phyloP scores from a whole-genome alignment of 2,888 invertebrate genomes.

The Galeruca laticollis region DNA sequence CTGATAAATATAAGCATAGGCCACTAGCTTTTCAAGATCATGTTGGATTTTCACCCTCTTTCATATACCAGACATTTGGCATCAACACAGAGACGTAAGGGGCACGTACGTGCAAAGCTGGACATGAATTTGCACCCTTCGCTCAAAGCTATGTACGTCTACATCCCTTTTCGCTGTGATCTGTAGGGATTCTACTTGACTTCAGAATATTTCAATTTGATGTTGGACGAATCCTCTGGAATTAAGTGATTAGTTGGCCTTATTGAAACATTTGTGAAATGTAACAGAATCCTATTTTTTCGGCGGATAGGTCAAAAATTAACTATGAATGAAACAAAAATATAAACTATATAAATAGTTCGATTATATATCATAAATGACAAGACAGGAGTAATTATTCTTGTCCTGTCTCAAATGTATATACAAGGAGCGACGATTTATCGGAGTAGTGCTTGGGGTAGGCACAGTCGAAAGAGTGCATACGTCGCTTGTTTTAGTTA shows the following conservation, averaged over 20 bases:
- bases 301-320: neutral
- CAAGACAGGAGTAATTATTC: neutral
- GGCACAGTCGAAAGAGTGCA: no score
- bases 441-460: no score
- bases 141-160: conserved; percentile 47
- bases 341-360: neutral
- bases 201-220: conserved; percentile 21
- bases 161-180: conserved; percentile 28
- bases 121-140: conserved; percentile 59
- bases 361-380: neutral
- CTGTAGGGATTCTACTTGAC: conserved; percentile 19
- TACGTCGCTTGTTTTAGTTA: no score
- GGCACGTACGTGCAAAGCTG: conserved; percentile 57
- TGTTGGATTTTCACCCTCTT: conserved; percentile 62
- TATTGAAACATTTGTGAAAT: conserved; percentile 17
- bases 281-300: neutral
- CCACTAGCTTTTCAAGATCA: conserved; percentile 51
- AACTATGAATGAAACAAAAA: neutral
- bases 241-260: conserved; percentile 18
- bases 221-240: conserved; percentile 10
- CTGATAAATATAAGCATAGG: neutral
- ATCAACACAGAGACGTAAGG: conserved; percentile 52
- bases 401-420: neutral
- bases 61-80: conserved; percentile 57
- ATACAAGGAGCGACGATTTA: no score